These are phyloP conservation scores for Rhopilema esculentum DNA, from an alignment of 30 jellyfish, hydroid and myxozoan species.

Conservation along the genomic window DNA sequence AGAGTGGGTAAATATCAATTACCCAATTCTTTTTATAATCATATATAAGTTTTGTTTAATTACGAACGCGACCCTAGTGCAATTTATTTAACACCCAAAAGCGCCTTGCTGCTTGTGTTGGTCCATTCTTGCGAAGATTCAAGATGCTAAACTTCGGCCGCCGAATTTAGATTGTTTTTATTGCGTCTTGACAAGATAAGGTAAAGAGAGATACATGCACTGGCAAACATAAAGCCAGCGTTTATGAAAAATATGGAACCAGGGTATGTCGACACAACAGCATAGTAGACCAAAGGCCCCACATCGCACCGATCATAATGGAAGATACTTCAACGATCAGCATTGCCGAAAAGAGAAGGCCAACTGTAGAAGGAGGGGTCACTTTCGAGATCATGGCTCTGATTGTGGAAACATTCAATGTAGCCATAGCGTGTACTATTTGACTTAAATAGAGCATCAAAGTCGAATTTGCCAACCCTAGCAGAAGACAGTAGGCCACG, in stretches of 20 bases:
- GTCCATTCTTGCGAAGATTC: no score
- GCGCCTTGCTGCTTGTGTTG: no score
- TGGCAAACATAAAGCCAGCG: not conserved
- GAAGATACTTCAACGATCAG: conserved; percentile 2
- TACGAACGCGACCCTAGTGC: no score
- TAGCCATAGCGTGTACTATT: not conserved
- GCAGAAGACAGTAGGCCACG: not conserved
- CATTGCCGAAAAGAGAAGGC: not conserved
- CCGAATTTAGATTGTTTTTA: not conserved
- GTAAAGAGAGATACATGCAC: not conserved
- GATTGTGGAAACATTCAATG: not conserved
- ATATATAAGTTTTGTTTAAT: no score
- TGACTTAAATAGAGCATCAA: conserved; percentile 13
- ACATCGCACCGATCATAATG: not conserved
- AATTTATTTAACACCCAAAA: no score
- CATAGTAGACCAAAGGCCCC: conserved; percentile 14
- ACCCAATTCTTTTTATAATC: no score
- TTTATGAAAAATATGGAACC: not conserved
- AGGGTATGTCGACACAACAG: not conserved
- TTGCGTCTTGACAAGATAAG: not conserved
- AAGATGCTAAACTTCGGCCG: no score
- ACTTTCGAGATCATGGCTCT: conserved; percentile 24
- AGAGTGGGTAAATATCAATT: no score
- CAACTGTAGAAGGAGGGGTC: conserved; percentile 2
- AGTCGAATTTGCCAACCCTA: conserved; percentile 1